These are phyloP conservation scores for Hippocampus kuda DNA, from an alignment of 2,797 vertebrate genomes.

Conservation along the genomic window DNA sequence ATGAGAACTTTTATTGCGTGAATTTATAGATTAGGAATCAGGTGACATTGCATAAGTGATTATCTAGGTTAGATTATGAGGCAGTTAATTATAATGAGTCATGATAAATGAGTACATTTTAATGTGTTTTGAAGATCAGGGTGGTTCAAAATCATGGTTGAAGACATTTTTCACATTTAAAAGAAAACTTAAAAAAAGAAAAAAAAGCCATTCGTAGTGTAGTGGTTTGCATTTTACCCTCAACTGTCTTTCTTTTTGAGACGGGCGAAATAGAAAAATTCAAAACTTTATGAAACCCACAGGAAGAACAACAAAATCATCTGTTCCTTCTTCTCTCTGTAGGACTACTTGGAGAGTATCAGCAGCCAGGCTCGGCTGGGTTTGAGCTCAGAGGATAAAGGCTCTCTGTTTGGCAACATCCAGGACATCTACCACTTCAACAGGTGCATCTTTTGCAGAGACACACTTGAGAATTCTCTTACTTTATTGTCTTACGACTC, in stretches of 20 bases:
- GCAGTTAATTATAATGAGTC: too few relatives aligned
- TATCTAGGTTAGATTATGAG: not conserved
- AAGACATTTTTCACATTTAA: not conserved
- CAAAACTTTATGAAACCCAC: not conserved
- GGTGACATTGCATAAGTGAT: not conserved
- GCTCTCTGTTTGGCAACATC: conserved; percentile 93
- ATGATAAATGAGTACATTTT: not conserved
- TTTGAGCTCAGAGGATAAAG: conserved; percentile 80
- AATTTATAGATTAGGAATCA: not conserved
- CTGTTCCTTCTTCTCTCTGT: conserved; percentile 19
- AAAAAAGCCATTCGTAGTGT: not conserved
- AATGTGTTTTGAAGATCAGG: not conserved
- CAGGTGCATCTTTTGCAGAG: conserved; percentile 63
- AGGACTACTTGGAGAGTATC: conserved; percentile 95
- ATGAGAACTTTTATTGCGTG: not conserved
- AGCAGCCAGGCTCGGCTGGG: conserved; percentile 79
- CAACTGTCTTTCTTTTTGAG: not conserved
- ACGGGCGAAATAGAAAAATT: too few relatives aligned
- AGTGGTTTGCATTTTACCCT: not conserved
- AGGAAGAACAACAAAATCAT: not conserved
- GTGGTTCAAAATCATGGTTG: not conserved
- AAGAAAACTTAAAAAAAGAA: not conserved
- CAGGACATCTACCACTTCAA: conserved; percentile 91
- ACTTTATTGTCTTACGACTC: too few relatives aligned
- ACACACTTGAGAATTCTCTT: too few relatives aligned